phyloP scores from a whole-genome alignment of 2,797 vertebrate species.

The Manis crassicaudata region DNA sequence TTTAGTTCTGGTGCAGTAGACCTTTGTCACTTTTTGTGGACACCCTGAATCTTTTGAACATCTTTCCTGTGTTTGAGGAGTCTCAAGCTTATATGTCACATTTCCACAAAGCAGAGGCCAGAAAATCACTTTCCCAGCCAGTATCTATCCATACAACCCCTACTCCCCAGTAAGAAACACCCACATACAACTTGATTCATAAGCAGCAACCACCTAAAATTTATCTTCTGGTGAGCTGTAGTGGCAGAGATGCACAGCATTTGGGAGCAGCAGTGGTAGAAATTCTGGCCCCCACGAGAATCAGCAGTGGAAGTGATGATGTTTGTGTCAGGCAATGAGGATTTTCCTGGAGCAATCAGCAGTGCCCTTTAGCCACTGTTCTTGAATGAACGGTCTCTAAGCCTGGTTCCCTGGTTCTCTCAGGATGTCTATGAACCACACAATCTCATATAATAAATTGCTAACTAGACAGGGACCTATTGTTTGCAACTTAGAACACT shows the following conservation, averaged over 20 bases:
- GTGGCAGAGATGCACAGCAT: neutral
- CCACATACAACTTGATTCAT: neutral
- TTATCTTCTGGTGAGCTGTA: neutral
- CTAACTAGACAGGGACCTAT: neutral
- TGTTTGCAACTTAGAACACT: slow-evolving; percentile 15
- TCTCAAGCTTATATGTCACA: neutral
- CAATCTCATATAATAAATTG: neutral
- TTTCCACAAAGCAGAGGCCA: neutral
- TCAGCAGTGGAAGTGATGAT: neutral
- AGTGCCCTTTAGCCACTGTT: neutral
- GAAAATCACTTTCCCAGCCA: neutral
- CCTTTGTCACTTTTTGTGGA: neutral
- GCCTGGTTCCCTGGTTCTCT: neutral
- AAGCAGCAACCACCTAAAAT: neutral
- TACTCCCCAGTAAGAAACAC: neutral
- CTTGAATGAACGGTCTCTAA: neutral
- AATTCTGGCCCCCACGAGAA: neutral
- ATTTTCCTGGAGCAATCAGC: neutral
- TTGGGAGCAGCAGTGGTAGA: neutral
- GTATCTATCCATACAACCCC: neutral
- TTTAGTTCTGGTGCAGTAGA: neutral
- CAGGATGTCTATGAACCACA: neutral
- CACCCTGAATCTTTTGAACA: neutral
- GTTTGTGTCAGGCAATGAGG: neutral
- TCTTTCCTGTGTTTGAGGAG: neutral